These are phyloP conservation scores for Phalacrocorax carbo DNA, from an alignment of 2,113 vertebrate species.

Conservation along the genomic window DNA sequence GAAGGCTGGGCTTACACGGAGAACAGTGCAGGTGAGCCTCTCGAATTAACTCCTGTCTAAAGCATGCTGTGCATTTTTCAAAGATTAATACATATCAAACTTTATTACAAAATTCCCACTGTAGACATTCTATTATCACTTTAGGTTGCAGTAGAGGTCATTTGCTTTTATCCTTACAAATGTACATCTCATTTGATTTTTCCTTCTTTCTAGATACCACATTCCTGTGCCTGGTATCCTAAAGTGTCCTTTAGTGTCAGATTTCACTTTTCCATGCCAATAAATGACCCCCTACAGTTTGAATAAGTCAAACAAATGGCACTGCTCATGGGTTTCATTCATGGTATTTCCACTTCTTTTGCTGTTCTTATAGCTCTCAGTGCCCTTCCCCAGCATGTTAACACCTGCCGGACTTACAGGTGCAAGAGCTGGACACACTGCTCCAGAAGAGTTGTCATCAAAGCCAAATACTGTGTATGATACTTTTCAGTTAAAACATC, in stretches of 20 bases:
- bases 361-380: not conserved
- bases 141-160: not conserved
- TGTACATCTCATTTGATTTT: not conserved
- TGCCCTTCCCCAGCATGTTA: not conserved
- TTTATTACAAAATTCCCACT: not conserved
- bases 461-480: not conserved
- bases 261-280: not conserved
- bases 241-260: not conserved
- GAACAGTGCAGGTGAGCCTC: not conserved
- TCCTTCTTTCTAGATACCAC: not conserved
- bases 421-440: not conserved
- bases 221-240: not conserved
- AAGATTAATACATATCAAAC: not conserved
- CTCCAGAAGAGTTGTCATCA: not conserved
- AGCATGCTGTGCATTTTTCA: not conserved
- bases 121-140: not conserved
- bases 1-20: not conserved
- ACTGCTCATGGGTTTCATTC: not conserved
- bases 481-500: not conserved
- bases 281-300: not conserved
- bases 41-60: not conserved
- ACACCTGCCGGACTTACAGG: not conserved
- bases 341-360: not conserved
- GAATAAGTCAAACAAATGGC: not conserved
- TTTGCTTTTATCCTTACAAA: not conserved